A percentile compares a stretch with the other conserved stretches of the same genome.
phyloP scores from a whole-genome alignment of 2,797 vertebrate genomes.

The Selene dorsalis region DNA sequence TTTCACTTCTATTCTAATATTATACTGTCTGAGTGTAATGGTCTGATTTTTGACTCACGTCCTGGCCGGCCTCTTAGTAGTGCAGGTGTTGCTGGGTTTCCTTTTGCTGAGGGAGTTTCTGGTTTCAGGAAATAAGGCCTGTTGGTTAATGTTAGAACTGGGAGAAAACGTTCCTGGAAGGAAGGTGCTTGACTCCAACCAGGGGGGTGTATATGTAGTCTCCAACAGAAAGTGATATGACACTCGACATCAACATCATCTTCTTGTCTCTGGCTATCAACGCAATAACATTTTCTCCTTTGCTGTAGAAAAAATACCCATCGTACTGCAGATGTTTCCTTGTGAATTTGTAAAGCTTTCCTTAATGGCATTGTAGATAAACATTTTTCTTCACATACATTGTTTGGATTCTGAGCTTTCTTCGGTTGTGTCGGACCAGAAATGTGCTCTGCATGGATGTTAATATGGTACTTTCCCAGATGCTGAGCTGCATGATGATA shows the following conservation, averaged over 20 bases:
- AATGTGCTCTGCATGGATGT: slow-evolving; percentile 53
- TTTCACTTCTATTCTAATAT: slow-evolving; percentile 52
- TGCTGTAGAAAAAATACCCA: neutral
- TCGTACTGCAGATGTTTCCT: neutral
- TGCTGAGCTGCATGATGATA: slow-evolving; percentile 79
- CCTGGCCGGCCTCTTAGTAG: slow-evolving; percentile 74
- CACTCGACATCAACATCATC: slow-evolving; percentile 29
- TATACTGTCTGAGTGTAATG: slow-evolving; percentile 71
- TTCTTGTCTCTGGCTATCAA: slow-evolving; percentile 17
- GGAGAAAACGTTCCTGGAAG: slow-evolving; percentile 79
- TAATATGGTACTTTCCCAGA: slow-evolving; percentile 78
- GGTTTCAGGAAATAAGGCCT: slow-evolving; percentile 86
- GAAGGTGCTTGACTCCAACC: slow-evolving; percentile 71
- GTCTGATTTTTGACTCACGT: slow-evolving; percentile 75
- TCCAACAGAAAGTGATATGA: slow-evolving; percentile 64
- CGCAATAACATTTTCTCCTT: neutral
- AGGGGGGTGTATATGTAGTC: slow-evolving; percentile 50
- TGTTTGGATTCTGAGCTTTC: slow-evolving; percentile 45
- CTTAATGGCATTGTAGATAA: slow-evolving; percentile 3
- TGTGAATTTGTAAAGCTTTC: slow-evolving; percentile 13
- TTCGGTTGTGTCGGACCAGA: slow-evolving; percentile 45
- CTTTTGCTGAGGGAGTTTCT: slow-evolving; percentile 83
- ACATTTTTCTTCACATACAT: slow-evolving; percentile 34
- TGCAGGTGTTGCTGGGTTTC: slow-evolving; percentile 83
- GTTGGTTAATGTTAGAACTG: slow-evolving; percentile 84